Conservation (phyloP, 2,888 invertebrate species). For the Chouioia cunea region DNA sequence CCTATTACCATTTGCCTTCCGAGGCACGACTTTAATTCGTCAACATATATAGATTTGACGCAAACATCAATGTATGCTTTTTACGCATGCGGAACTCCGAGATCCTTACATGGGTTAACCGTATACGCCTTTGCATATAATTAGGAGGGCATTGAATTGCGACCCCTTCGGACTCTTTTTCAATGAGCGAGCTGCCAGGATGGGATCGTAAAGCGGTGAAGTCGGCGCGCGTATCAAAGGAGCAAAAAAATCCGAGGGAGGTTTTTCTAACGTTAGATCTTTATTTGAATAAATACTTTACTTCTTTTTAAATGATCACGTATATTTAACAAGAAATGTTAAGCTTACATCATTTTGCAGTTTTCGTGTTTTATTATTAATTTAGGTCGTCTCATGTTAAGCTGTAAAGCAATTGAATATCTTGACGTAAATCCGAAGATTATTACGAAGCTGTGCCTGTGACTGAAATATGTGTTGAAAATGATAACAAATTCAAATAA, state of each 20-base stretch:
- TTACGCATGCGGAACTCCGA: slow-evolving; percentile 35
- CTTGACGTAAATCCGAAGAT: no score
- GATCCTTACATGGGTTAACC: slow-evolving; percentile 53
- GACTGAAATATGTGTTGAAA: no score
- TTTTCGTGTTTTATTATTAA: no score
- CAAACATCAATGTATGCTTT: slow-evolving; percentile 32
- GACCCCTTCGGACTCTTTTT: slow-evolving; percentile 60
- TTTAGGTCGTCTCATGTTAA: no score
- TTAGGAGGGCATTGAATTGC: slow-evolving; percentile 66
- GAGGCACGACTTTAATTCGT: slow-evolving; percentile 32
- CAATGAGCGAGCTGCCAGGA: slow-evolving; percentile 55
- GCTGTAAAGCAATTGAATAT: no score
- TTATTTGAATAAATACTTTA: no score
- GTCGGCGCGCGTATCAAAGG: not conserved
- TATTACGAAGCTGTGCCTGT: no score
- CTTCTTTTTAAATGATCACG: slow-evolving; percentile 14
- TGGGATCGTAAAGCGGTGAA: slow-evolving; percentile 53
- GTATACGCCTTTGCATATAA: slow-evolving; percentile 66
- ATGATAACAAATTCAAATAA: no score
- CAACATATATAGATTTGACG: slow-evolving; percentile 13
- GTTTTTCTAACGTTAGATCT: no score
- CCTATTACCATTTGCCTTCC: no score
- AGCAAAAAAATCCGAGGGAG: slow-evolving; percentile 42
- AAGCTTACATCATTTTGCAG: no score
- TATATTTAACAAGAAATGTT: no score